Evolutionary conservation across 1,140 invertebrate species (phyloP), one percentile per base, ranked within the genome.

Genomic region (Myzus persicae): DNA sequence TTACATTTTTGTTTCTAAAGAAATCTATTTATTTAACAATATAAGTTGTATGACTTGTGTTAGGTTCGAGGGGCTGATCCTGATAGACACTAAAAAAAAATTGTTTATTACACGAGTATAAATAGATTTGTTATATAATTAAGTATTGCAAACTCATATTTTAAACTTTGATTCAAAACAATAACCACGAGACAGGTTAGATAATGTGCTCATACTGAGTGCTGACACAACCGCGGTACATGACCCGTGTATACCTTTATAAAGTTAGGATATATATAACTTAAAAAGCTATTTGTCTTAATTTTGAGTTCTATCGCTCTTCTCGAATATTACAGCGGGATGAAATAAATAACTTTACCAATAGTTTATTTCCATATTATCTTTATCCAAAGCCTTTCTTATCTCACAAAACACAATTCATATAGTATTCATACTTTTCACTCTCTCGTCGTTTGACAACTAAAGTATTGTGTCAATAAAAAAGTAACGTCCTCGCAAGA

Each of bases 321-420:
- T n/a, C 1, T 14, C 3, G 54, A 59, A 90, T 9, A n/a, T 90
- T 67, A 67, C 54, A 14, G 38, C 22, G 11, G 24, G 54, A n/a
- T 38, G 24, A 67, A 42, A 40, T 48, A 54, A 54, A 42, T 67
- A 44, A 90, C 54, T 90, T 90, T 90, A 42, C 38, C 89, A 44
- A 90, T 90, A 90, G 40, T 40, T 40, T 51, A 51, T 38, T 88
- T 54, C n/a, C 48, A 38, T 38, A 38, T 26, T 36, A 7, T 38
- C 20, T 20, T 26, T 44, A 20, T 67, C 38, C 26, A 59, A 42
- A 42, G 7, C 24, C 26, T 42, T n/a, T 90, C 51, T 90, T 67
- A 90, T 90, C 89, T 67, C 87, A 31, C 36, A 20, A 22, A 18
- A 89, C 46, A 40, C 87, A 40, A 38, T 48, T 36, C 42, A 46